A percentile compares a stretch with the other conserved stretches of the same genome.
Conservation (phyloP, 2,888 invertebrate species). For the Eristalis arbustorum region DNA sequence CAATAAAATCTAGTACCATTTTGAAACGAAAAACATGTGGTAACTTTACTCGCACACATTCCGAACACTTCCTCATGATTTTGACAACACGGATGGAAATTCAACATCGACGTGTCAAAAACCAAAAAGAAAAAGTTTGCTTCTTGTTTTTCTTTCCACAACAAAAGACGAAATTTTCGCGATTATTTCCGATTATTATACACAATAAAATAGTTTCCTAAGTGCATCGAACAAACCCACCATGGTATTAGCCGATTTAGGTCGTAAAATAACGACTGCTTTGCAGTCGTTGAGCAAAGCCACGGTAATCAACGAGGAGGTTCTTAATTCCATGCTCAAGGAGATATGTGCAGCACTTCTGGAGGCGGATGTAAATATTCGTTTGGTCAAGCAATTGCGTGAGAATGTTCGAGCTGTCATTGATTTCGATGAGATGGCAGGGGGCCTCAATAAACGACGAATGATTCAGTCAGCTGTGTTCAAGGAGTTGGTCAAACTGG, state of each 20-base stretch:
- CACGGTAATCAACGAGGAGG: slow-evolving; percentile 99
- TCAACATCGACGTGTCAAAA: slow-evolving; percentile 73
- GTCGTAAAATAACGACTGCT: slow-evolving; percentile 99
- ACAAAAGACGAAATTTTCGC: slow-evolving; percentile 20
- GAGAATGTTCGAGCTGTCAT: slow-evolving; percentile 99
- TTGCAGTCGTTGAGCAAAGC: slow-evolving; percentile 98
- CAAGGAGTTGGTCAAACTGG: slow-evolving; percentile 98
- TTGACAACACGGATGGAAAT: slow-evolving; percentile 48
- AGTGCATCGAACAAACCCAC: slow-evolving; percentile 76
- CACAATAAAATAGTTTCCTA: slow-evolving; percentile 1
- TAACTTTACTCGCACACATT: slow-evolving; percentile 5
- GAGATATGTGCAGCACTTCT: slow-evolving; percentile 98
- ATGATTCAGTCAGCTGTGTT: slow-evolving; percentile 99
- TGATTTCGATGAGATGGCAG: slow-evolving; percentile 99
- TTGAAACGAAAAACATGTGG: slow-evolving; percentile 4
- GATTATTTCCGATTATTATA: slow-evolving; percentile 6
- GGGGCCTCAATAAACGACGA: slow-evolving; percentile 97
- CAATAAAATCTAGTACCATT: slow-evolving; percentile 2
- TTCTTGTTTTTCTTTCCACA: slow-evolving; percentile 32
- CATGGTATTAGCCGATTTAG: slow-evolving; percentile 99
- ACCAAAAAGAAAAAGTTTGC: slow-evolving; percentile 56
- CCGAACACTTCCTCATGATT: slow-evolving; percentile 27
- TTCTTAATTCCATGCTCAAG: slow-evolving; percentile 99
- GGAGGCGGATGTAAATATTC: slow-evolving; percentile 98
- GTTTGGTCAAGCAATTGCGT: slow-evolving; percentile 95